Percentiles rank a stretch among this genome's conserved stretches.
These are phyloP conservation scores for Megalonaias nervosa DNA, from an alignment of 1,140 invertebrate species.

Conservation along the genomic window DNA sequence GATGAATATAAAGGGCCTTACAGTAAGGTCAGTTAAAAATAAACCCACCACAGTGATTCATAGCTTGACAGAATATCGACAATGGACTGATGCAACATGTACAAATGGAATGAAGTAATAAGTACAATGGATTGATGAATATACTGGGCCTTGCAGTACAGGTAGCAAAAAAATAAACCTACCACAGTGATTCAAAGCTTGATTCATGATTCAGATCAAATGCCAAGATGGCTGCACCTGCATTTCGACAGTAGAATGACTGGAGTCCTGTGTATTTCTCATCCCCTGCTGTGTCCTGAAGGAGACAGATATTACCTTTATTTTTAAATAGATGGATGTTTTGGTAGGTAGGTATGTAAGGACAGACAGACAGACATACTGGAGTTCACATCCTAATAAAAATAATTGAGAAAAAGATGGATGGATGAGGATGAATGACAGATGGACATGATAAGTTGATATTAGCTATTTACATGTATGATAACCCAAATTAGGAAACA, in stretches of 20 bases:
- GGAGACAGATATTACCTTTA: constrained; percentile 7
- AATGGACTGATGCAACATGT: too few species aligned
- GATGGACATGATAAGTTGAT: too few species aligned
- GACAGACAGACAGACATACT: background rate
- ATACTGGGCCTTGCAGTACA: too few species aligned
- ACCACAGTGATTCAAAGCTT: constrained; percentile 67
- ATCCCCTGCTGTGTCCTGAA: constrained; percentile 93
- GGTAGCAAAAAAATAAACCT: constrained; percentile 24
- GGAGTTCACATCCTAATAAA: background rate
- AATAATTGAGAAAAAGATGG: background rate
- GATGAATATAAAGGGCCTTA: too few species aligned
- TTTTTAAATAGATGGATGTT: background rate
- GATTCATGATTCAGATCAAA: constrained; percentile 61
- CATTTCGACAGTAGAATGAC: constrained; percentile 69
- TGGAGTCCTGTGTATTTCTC: constrained; percentile 84
- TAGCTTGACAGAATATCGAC: too few species aligned
- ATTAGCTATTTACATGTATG: too few species aligned
- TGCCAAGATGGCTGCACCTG: constrained; percentile 67
- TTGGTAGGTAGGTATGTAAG: background rate
- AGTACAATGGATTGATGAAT: too few species aligned
- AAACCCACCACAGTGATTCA: too few species aligned
- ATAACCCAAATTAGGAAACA: too few species aligned
- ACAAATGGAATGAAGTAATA: too few species aligned
- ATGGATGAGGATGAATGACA: too few species aligned
- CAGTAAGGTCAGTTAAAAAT: too few species aligned